Evolutionary conservation across 2,797 vertebrate species (phyloP).

Genomic region (Gallinago nigripennis): DNA sequence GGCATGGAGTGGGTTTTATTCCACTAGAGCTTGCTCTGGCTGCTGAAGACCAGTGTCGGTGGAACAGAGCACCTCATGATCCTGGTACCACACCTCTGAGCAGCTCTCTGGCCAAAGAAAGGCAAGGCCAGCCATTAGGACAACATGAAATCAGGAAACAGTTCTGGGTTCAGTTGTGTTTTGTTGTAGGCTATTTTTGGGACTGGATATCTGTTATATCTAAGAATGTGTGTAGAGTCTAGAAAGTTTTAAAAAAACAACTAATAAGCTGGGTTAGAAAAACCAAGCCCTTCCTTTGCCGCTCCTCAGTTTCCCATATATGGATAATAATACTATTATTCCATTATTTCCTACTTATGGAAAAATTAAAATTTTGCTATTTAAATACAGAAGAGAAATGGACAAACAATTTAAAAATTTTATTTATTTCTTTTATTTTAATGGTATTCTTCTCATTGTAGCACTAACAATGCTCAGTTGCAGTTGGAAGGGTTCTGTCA

Average conservation of each 20-base stretch:
- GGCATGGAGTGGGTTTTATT: fast-evolving
- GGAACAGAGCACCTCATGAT: background rate
- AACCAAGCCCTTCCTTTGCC: background rate
- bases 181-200: background rate
- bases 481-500: background rate
- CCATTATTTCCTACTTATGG: background rate
- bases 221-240: too few relatives aligned
- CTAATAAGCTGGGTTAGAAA: background rate
- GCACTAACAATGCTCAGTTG: background rate
- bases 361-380: too few relatives aligned
- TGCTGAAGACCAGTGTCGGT: background rate
- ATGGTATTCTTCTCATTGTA: background rate
- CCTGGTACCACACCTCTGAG: fast-evolving
- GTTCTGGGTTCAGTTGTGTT: background rate
- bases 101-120: background rate
- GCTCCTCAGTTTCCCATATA: background rate
- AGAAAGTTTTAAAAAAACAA: background rate
- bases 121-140: background rate
- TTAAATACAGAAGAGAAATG: background rate
- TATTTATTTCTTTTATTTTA: background rate
- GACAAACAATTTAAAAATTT: fast-evolving
- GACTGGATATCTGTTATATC: background rate
- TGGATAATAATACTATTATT: too few relatives aligned
- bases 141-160: background rate
- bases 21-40: fast-evolving